A percentile compares a stretch with the other conserved stretches of the same genome.
Conservation (phyloP, 2,113 vertebrate species). For the Dromas ardeola region DNA sequence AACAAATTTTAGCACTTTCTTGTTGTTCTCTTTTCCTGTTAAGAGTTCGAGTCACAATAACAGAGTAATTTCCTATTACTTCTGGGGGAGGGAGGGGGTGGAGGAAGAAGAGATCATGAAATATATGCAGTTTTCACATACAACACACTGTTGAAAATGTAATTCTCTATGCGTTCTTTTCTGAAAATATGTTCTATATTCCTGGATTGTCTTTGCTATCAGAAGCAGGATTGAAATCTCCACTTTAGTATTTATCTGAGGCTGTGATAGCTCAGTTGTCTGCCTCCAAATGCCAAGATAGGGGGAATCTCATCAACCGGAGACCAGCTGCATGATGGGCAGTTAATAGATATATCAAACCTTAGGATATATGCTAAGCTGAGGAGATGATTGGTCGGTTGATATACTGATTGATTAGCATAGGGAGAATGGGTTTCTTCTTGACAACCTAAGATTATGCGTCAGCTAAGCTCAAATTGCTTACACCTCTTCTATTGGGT, state of each 20-base stretch:
- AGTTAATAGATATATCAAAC: constrained; percentile 99
- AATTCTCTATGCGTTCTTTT: constrained; percentile 74
- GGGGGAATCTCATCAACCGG: constrained; percentile 88
- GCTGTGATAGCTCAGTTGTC: constrained; percentile 96
- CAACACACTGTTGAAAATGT: constrained; percentile 59
- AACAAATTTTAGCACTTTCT: constrained; percentile 15
- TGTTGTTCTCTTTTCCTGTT: constrained; percentile 10
- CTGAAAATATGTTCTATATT: constrained; percentile 74
- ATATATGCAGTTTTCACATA: constrained; percentile 67
- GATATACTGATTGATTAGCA: constrained; percentile 98
- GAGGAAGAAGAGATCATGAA: constrained; percentile 48
- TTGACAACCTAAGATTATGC: constrained; percentile 99
- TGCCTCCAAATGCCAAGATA: constrained; percentile 94
- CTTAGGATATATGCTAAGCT: constrained; percentile 94
- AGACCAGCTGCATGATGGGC: constrained; percentile 88
- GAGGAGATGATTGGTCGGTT: constrained; percentile 90
- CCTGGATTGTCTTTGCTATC: constrained; percentile 89
- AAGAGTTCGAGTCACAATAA: constrained; percentile 32
- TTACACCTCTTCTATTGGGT: constrained; percentile 91
- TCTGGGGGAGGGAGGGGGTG: not conserved
- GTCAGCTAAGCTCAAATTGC: constrained; percentile 93
- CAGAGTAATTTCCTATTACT: constrained; percentile 43
- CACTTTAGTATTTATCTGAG: constrained; percentile 96
- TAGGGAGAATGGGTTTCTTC: constrained; percentile 93
- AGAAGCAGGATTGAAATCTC: constrained; percentile 89